Conservation (phyloP, 1,140 invertebrate species). For the Hetaerina americana region DNA sequence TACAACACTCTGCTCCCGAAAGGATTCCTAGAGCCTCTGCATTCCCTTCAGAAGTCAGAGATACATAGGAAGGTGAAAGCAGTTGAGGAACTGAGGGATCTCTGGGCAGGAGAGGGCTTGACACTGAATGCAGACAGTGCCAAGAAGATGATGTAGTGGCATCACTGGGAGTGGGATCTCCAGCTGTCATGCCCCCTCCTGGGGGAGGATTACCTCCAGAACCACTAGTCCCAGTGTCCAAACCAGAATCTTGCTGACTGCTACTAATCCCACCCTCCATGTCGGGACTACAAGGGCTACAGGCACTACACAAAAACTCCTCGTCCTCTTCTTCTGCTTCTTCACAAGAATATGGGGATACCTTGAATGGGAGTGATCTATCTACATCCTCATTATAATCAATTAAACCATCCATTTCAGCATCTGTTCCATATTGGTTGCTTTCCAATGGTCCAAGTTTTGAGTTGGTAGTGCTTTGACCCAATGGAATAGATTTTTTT, state of each 20-base stretch:
- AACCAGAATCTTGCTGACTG: neutral
- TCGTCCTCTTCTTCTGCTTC: neutral
- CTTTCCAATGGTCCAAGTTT: neutral
- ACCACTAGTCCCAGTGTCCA: neutral
- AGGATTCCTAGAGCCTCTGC: neutral
- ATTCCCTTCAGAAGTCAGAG: neutral
- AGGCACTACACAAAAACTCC: slow-evolving; percentile 1
- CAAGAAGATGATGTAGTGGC: neutral
- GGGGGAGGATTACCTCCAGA: neutral
- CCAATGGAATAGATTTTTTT: neutral
- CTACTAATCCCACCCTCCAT: neutral
- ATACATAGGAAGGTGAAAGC: neutral
- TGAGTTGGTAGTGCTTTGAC: neutral
- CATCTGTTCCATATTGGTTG: neutral
- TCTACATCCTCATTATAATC: neutral
- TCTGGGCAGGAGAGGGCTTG: neutral
- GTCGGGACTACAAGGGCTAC: neutral
- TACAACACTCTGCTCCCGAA: neutral
- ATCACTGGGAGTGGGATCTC: neutral
- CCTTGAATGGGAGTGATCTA: neutral
- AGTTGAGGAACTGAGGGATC: neutral
- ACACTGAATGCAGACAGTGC: neutral
- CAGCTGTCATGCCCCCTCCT: neutral
- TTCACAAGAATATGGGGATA: neutral
- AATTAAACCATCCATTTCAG: neutral